Base-by-base conservation (phyloP, 2,797 vertebrate genomes). In the Ambastaia sidthimunki region DNA sequence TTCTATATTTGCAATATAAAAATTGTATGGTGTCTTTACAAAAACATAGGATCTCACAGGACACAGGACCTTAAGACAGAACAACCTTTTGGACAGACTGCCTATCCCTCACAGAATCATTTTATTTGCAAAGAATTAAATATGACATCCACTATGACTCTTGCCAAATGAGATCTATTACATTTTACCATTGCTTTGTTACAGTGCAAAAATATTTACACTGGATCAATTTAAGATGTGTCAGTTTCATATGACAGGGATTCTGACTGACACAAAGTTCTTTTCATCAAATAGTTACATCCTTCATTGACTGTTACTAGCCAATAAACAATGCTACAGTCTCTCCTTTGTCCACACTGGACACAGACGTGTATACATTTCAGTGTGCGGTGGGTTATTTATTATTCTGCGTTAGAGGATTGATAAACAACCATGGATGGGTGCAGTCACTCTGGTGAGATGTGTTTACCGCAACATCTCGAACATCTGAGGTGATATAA, bases 371-470 rank as follows among this genome's bases (percentile, higher is more conserved):
- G 55, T 80, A 76, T 71, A 77, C 13, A 68, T 76, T 91, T 90
- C 89, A 62, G 87, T 90, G 88, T 88, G 88, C 84, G 89, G 87
- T 92, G 88, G 88, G 88, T 90, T 91, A 92, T 93, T 93, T 93
- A 92, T 93, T 93, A 94, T 93, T 91, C 87, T 85, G 90, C 86
- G 84, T 89, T 91, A 86, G 89, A 88, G 87, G 87, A 89, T 90
- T 91, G 91, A 92, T 92, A 92, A 95, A 93, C 91, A 93, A 92
- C 93, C 87, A 90, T 86, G 86, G 89, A 87, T 83, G 90, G 88
- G 91, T 91, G 87, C 89, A 91, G 89, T 91, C 87, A 90, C 89
- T 85, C 90, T 86, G 87, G 87, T 85, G 83, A 83, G 90, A 89
- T 84, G 87, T 92, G 91, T 93, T 93, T 93, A 93, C 88, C 86